Evolutionary conservation across 2,888 invertebrate genomes (phyloP), one percentile per base, ranked within the genome.

Genomic region (Perizoma flavofasciatum): DNA sequence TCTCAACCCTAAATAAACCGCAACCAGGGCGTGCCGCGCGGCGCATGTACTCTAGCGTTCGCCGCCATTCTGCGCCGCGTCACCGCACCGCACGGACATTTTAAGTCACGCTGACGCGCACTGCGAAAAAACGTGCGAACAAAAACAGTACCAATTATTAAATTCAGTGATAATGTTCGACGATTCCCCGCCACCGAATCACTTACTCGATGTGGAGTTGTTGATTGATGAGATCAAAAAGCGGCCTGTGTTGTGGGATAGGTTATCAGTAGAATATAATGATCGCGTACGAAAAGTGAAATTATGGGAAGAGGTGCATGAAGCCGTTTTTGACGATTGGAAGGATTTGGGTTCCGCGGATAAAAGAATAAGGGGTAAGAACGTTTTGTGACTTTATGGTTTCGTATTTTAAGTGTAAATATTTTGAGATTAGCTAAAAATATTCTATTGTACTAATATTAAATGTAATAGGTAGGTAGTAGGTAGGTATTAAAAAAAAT

Each of bases 321-420:
- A 48, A n/a, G 55, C 55, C 0, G 41, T 62, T 0, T 62, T 58
- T 22, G 58, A 59, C n/a, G 62, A 62, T 43, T 62, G 62, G 58
- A 41, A 35, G 8, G 40, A 55, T 4, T 32, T 55, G 41, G 41
- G 48, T 9, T 49, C 51, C 4, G 47, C 62, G 4, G 62, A 62
- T 5, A 62, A 55, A 46, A 37, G 58, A 8, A 46, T 56, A 11
- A 11, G 61, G 32, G 46, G 57, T 61, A 44, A 45, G 22, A 37
- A 48, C 2, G n/a, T 41, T 6, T 37, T 5, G n/a, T 10, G n/a
- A 4, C 9, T 41, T 41, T 41, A 41, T 7, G n/a, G 41, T 9
- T 41, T 5, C n/a, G 41, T 41, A 41, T 5, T 5, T 7, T n/a
- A 41, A 9, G 44, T 22, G 44, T 40, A 40, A n/a, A n/a, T n/a